Base-by-base conservation (phyloP, 2,113 vertebrate species). In the Fregetta grallaria region DNA sequence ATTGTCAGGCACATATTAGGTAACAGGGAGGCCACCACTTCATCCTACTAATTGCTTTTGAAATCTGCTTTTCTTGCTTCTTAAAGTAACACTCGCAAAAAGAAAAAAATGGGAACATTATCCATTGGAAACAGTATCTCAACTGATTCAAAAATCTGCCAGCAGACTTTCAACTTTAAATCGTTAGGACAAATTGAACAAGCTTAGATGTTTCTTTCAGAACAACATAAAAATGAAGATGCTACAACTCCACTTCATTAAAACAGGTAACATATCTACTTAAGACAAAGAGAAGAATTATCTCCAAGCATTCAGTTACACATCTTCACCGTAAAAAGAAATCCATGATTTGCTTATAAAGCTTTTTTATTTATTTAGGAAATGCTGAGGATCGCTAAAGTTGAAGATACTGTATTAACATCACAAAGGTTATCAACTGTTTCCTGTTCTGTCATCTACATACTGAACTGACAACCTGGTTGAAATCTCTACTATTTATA, bases 401-500 rank as follows among this genome's bases (percentile, higher is more conserved):
- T 56, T 75, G 65, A 80, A 49, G 71, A 84, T 25, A 91, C 4
- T 40, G 16, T 45, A 62, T 50, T 75, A 84, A 61, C 75, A 70
- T 81, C 73, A 81, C 50, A 90, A 56, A 74, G 15, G 38, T 67
- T 77, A 95, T 65, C 23, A 75, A 76, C 56, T 55, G 50, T 38
- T 86, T 82, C 47, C 44, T 30, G 20, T 72, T 92, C 83, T 62
- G 34, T 38, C 75, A 87, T 85, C 36, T 85, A 82, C 50, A 67
- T 17, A 58, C 17, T 55, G 80, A 92, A 90, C 2, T 56, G 87
- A 96, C 76, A 95, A 88, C 6, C 61, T 34, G 59, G 58, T 61
- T 78, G 91, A 91, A 80, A 96, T 94, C 44, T 94, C 88, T 95
- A 92, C 47, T 78, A 81, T 70, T 86, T 89, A 97, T 59, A 91